Percentiles rank a stretch among this genome's conserved stretches.
phyloP scores from a whole-genome alignment of 1,140 invertebrate species.

The Pogonomyrmex californicus region DNA sequence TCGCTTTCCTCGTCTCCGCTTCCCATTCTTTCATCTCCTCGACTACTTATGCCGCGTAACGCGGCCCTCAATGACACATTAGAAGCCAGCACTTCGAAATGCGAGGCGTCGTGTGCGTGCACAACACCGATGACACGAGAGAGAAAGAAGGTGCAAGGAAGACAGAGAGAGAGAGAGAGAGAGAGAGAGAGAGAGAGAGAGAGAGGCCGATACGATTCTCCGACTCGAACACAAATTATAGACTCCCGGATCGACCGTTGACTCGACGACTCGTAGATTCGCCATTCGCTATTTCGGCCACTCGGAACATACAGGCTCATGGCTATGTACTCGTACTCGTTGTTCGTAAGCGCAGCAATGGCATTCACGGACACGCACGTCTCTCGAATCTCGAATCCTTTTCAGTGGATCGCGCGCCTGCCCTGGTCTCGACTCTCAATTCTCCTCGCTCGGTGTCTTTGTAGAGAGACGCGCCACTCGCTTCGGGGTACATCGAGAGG shows the following conservation, averaged over 20 bases:
- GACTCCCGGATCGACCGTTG: conserved; percentile 51
- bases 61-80: conserved; percentile 76
- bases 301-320: conserved; percentile 64
- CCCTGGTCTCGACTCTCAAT: conserved; percentile 43
- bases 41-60: conserved; percentile 76
- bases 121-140: conserved; percentile 45
- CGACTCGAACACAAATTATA: conserved; percentile 44
- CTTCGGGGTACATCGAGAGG: conserved; percentile 78
- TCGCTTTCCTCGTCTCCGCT: conserved; percentile 64
- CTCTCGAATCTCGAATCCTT: conserved; percentile 71
- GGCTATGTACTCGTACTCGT: conserved; percentile 52
- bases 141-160: background rate
- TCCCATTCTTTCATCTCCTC: conserved; percentile 70
- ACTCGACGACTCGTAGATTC: conserved; percentile 73
- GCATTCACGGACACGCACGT: conserved; percentile 72
- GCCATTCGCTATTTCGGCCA: conserved; percentile 71
- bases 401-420: conserved; percentile 68
- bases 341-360: conserved; percentile 45
- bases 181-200: conserved; percentile 54
- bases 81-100: conserved; percentile 68
- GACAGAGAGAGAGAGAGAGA: conserved; percentile 36
- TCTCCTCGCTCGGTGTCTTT: conserved; percentile 52
- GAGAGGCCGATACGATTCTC: conserved; percentile 34
- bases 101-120: conserved; percentile 60
- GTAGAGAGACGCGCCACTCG: conserved; percentile 70